These are phyloP conservation scores for Apocrypta bakeri DNA, from an alignment of 1,140 invertebrate genomes.

Conservation along the genomic window DNA sequence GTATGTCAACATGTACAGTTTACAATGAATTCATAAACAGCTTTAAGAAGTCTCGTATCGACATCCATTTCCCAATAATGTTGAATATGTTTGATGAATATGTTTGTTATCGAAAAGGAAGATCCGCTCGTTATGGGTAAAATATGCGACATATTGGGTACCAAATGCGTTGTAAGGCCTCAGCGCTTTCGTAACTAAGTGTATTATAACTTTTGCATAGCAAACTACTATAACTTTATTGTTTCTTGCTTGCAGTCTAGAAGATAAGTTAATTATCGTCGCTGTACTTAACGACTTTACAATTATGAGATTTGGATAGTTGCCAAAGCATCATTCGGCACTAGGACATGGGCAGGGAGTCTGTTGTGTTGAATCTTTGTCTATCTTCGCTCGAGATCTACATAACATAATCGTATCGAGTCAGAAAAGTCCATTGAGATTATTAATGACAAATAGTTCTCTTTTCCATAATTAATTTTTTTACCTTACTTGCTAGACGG, in stretches of 20 bases:
- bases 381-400: constrained; percentile 10
- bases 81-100: neutral
- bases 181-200: constrained; percentile 54
- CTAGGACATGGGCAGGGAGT: constrained; percentile 59
- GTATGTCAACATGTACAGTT: too few relatives aligned
- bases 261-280: constrained; percentile 72
- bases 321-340: constrained; percentile 60
- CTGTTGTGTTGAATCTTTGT: neutral
- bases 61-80: constrained; percentile 41
- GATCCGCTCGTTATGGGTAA: constrained; percentile 56
- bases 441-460: too few relatives aligned
- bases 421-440: too few relatives aligned
- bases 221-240: constrained; percentile 54
- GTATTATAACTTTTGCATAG: constrained; percentile 55
- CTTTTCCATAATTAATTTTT: too few relatives aligned
- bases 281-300: constrained; percentile 66
- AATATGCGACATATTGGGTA: constrained; percentile 68
- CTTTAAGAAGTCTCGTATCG: neutral
- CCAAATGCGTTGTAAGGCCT: constrained; percentile 68
- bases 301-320: constrained; percentile 62
- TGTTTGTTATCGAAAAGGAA: constrained; percentile 42
- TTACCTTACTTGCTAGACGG: too few relatives aligned
- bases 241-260: constrained; percentile 47
- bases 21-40: too few relatives aligned
- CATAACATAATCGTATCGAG: too few relatives aligned